Conservation (phyloP, 2,113 vertebrate genomes). For the Pseudopodoces humilis region DNA sequence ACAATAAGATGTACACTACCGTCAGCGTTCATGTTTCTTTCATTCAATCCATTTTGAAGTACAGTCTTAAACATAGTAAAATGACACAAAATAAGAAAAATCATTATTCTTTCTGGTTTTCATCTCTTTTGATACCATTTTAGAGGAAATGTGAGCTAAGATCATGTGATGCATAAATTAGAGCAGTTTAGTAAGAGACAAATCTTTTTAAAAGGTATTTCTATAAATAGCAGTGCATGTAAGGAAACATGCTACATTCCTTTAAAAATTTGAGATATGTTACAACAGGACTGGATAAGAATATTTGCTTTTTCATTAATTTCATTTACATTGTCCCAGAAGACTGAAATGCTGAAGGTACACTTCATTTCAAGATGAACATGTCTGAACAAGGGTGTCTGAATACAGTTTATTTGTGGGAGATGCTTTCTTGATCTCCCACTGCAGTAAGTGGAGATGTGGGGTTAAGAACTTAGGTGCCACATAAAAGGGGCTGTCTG, state of each 20-base stretch:
- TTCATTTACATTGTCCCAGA: not conserved
- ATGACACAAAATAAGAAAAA: not conserved
- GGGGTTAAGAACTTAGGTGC: not conserved
- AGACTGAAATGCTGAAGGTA: not conserved
- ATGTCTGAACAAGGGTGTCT: fast-evolving
- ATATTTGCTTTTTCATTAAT: not conserved
- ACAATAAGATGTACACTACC: not conserved
- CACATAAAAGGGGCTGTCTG: not conserved
- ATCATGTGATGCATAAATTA: conserved; percentile 19
- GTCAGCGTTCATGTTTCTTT: not conserved
- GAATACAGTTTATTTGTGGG: not conserved
- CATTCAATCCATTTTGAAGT: not conserved
- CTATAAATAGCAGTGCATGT: not conserved
- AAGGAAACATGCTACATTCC: not conserved
- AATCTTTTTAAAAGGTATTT: conserved; percentile 36
- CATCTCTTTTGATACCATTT: conserved; percentile 6
- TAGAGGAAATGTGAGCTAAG: conserved; percentile 21
- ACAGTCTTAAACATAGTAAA: not conserved
- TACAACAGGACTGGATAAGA: not conserved
- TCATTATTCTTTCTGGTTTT: not conserved
- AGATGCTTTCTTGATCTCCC: not conserved
- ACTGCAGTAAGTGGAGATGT: not conserved
- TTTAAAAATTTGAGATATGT: not conserved
- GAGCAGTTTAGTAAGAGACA: not conserved
- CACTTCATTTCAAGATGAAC: not conserved